Conservation (phyloP, 2,113 vertebrate species). For the Pollimyrus isidori region DNA sequence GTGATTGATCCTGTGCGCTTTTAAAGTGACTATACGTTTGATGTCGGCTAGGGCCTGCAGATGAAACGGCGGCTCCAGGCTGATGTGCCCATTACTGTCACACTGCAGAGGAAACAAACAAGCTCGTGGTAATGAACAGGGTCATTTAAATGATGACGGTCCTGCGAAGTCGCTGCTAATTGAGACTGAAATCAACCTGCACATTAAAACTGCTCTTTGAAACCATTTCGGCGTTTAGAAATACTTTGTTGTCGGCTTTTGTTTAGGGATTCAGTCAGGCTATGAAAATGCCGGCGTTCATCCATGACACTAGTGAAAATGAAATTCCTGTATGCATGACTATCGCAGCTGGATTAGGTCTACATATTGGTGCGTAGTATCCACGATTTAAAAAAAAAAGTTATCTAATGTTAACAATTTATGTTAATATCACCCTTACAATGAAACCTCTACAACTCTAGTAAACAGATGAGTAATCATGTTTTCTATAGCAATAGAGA, state of each 20-base stretch:
- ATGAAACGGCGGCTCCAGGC: conserved; percentile 10
- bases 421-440: not conserved
- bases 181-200: not conserved
- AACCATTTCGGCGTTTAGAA: not conserved
- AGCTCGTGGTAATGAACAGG: conserved; percentile 7
- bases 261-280: not conserved
- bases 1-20: not conserved
- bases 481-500: not conserved
- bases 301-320: not conserved
- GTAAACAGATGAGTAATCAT: not conserved
- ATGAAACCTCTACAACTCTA: not conserved
- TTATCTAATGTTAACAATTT: not conserved
- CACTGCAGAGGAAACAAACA: conserved; percentile 16
- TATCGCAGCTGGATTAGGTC: not conserved
- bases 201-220: not conserved
- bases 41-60: conserved; percentile 3
- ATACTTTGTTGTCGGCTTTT: not conserved
- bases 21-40: conserved; percentile 16
- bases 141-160: not conserved
- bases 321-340: not conserved
- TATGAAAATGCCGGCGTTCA: not conserved
- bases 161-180: conserved; percentile 13
- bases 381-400: not conserved
- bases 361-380: not conserved
- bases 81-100: conserved; percentile 13